These are phyloP conservation scores for Myodes glareolus DNA, from an alignment of 2,113 vertebrate species.

Conservation along the genomic window DNA sequence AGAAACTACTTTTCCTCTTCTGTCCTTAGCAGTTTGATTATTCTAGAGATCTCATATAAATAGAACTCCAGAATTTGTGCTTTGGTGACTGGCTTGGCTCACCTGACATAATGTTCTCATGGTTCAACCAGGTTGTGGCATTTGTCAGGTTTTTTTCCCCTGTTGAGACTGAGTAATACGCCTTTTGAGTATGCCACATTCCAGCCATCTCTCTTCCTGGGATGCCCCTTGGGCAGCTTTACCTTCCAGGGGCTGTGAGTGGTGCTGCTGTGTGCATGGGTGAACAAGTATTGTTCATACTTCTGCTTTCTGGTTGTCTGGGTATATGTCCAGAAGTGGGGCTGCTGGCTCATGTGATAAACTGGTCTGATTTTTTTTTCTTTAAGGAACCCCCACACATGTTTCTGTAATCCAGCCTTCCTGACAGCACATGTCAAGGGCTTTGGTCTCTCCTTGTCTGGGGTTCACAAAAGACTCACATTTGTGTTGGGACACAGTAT, in stretches of 20 bases:
- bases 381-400: not conserved
- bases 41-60: rapidly evolving
- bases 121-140: too few relatives aligned
- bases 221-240: not conserved
- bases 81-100: not conserved
- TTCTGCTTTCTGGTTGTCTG: not conserved
- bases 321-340: not conserved
- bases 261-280: not conserved
- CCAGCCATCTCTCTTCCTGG: rapidly evolving
- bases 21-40: not conserved
- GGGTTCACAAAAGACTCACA: not conserved
- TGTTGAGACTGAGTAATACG: not conserved
- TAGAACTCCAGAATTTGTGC: not conserved
- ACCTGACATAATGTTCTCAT: too few relatives aligned
- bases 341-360: not conserved
- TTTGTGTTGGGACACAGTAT: not conserved
- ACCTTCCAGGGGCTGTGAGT: not conserved
- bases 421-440: too few relatives aligned
- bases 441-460: not conserved
- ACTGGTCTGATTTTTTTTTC: not conserved
- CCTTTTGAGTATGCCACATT: not conserved
- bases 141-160: not conserved
- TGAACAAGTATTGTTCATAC: not conserved
- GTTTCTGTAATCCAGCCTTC: not conserved
- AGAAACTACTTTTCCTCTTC: too few relatives aligned